A percentile compares a stretch with the other conserved stretches of the same genome.
These are phyloP conservation scores for Pollenia amentaria DNA, from an alignment of 2,888 invertebrate species.

Conservation along the genomic window DNA sequence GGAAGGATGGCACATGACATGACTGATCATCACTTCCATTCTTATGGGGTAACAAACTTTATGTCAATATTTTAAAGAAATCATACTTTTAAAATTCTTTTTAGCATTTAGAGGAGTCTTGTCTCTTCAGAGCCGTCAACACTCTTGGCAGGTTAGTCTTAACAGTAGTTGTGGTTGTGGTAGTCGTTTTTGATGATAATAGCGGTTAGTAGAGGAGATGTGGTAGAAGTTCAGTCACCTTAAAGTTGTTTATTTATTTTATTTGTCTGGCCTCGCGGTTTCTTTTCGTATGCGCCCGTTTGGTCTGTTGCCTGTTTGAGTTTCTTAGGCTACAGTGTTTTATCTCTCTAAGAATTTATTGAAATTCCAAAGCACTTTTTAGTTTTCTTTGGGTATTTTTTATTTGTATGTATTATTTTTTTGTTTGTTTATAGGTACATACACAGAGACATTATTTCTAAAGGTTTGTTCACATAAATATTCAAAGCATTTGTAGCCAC, in stretches of 20 bases:
- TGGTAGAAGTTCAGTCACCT: slow-evolving; percentile 69
- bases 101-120: slow-evolving; percentile 28
- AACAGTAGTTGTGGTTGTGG: slow-evolving; percentile 32
- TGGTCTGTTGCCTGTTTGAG: slow-evolving; percentile 27
- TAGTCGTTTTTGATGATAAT: slow-evolving; percentile 3
- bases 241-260: slow-evolving; percentile 64
- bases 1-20: no score
- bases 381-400: slow-evolving; percentile 59
- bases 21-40: no score
- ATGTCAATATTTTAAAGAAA: not conserved
- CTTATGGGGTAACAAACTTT: no score
- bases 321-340: slow-evolving; percentile 53
- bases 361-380: slow-evolving; percentile 68
- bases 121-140: slow-evolving; percentile 1
- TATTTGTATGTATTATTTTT: slow-evolving; percentile 6
- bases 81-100: slow-evolving; percentile 13
- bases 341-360: slow-evolving; percentile 70
- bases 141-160: slow-evolving; percentile 33
- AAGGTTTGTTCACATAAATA: slow-evolving; percentile 32
- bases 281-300: slow-evolving; percentile 54
- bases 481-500: slow-evolving; percentile 34
- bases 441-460: not conserved
- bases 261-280: slow-evolving; percentile 59
- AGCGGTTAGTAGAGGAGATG: slow-evolving; percentile 26
- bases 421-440: not conserved